Evolutionary conservation across 2,113 vertebrate genomes (phyloP).

Genomic region (Coracopsis vasa): DNA sequence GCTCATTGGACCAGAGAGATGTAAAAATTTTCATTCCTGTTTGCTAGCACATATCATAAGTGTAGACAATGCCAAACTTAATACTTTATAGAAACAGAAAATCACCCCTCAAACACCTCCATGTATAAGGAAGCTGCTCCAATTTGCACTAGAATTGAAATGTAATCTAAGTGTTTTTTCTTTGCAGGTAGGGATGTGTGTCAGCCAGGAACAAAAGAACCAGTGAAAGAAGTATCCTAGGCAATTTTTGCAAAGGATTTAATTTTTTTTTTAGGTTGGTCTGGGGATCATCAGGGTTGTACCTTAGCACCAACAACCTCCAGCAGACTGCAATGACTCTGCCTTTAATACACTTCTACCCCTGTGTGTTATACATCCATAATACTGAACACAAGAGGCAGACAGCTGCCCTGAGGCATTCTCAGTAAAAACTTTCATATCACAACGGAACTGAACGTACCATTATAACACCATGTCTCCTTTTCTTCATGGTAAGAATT

Average conservation of each 20-base stretch:
- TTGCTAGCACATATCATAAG: not conserved
- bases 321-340: constrained; percentile 57
- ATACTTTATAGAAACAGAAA: not conserved
- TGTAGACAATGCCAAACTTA: not conserved
- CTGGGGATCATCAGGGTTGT: constrained; percentile 31
- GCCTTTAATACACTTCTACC: constrained; percentile 48
- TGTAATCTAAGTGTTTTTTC: not conserved
- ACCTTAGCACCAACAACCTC: constrained; percentile 25
- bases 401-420: constrained; percentile 72
- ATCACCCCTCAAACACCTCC: not conserved
- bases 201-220: not conserved
- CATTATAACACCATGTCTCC: constrained; percentile 5
- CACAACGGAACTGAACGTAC: constrained; percentile 46
- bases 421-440: constrained; percentile 52
- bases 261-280: not conserved
- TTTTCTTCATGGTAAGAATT: not conserved
- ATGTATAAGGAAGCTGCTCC: not conserved
- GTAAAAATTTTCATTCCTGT: not conserved
- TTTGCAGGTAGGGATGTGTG: not conserved
- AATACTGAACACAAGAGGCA: constrained; percentile 56
- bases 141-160: not conserved
- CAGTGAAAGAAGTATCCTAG: not conserved
- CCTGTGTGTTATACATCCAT: constrained; percentile 28
- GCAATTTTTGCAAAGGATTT: not conserved
- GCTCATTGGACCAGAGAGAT: not conserved